phyloP scores from a whole-genome alignment of 2,113 vertebrate species.

The Neotoma lepida region DNA sequence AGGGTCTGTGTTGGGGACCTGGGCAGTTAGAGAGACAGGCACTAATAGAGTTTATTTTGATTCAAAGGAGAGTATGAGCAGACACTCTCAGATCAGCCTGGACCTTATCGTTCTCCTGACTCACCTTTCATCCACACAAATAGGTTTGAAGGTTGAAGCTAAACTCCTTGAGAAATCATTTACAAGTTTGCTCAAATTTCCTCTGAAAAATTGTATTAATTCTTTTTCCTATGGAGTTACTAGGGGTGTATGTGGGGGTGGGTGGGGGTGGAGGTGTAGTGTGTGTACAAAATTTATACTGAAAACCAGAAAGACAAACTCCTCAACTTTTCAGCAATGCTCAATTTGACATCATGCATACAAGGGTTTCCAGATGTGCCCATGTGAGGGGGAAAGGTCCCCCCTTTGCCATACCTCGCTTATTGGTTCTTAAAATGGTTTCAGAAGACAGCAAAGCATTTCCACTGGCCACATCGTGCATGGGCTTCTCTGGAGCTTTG shows the following conservation, averaged over 20 bases:
- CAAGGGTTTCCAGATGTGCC: neutral
- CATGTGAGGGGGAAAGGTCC: neutral
- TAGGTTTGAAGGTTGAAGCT: constrained; percentile 45
- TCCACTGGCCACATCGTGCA: constrained; percentile 92
- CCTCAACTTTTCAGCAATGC: constrained; percentile 48
- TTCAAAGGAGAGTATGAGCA: constrained; percentile 19
- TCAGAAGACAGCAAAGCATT: constrained; percentile 92
- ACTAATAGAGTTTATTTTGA: neutral
- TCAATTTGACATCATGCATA: constrained; percentile 39
- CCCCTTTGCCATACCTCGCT: constrained; percentile 89
- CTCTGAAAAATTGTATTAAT: neutral
- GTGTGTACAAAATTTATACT: constrained; percentile 18
- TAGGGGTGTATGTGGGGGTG: neutral
- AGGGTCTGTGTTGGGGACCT: neutral
- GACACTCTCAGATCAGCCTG: neutral
- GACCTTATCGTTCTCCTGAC: neutral
- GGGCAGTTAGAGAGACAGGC: neutral
- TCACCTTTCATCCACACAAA: constrained; percentile 52
- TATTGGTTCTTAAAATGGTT: constrained; percentile 89
- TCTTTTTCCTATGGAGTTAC: constrained; percentile 31
- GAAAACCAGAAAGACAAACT: constrained; percentile 40
- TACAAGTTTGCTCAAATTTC: constrained; percentile 44
- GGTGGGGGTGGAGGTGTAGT: neutral
- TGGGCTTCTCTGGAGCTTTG: constrained; percentile 88
- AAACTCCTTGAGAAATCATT: constrained; percentile 45